These are phyloP conservation scores for Drosophila kuntzei DNA, from an alignment of 2,888 invertebrate genomes.

Conservation along the genomic window DNA sequence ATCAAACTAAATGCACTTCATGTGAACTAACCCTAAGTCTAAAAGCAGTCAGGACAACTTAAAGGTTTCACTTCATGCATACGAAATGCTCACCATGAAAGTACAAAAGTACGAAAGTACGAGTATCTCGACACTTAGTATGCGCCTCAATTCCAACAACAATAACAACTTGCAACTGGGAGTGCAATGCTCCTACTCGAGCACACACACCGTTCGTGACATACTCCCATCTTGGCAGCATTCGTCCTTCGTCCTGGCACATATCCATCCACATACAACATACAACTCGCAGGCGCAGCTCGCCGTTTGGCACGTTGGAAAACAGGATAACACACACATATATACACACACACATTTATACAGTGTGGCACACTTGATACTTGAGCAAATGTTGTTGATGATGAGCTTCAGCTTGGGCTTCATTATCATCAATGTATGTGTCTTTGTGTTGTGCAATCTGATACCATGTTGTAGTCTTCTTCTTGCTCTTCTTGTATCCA, in stretches of 20 bases:
- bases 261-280: too few relatives aligned
- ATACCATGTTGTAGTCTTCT: slow-evolving; percentile 65
- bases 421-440: slow-evolving; percentile 44
- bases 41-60: slow-evolving; percentile 59
- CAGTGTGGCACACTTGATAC: slow-evolving; percentile 50
- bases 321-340: slow-evolving; percentile 62
- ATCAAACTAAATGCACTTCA: slow-evolving; percentile 73
- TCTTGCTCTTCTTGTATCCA: slow-evolving; percentile 64
- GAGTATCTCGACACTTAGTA: slow-evolving; percentile 23
- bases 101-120: not conserved
- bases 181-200: slow-evolving; percentile 82
- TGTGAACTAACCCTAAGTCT: slow-evolving; percentile 51
- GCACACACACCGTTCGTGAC: slow-evolving; percentile 78
- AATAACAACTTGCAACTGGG: slow-evolving; percentile 34
- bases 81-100: slow-evolving; percentile 58
- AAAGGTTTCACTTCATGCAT: slow-evolving; percentile 78
- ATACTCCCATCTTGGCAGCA: slow-evolving; percentile 71
- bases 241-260: slow-evolving; percentile 42
- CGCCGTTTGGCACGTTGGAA: slow-evolving; percentile 58
- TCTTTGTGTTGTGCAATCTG: slow-evolving; percentile 71
- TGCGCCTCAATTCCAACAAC: slow-evolving; percentile 32
- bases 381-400: slow-evolving; percentile 61
- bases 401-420: slow-evolving; percentile 64
- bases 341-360: slow-evolving; percentile 12
- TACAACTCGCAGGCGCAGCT: slow-evolving; percentile 46